Evolutionary conservation across 2,888 invertebrate genomes (phyloP), one percentile per base, ranked within the genome.

Genomic region (Drosophila prostipennis): DNA sequence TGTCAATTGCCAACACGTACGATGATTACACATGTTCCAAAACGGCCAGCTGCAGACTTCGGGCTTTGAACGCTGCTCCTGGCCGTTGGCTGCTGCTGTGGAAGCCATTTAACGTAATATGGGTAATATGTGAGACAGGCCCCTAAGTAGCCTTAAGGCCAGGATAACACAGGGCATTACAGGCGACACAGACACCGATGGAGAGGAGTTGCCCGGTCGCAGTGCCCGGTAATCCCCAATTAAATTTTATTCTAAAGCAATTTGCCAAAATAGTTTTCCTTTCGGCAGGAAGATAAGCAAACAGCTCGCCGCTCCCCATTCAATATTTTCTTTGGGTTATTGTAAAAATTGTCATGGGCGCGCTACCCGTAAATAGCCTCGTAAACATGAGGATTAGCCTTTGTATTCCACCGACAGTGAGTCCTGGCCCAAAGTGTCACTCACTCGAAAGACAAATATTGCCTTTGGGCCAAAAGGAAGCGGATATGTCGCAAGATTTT

Each of bases 191-290:
- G 39, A 56, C 63, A 57, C 60, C 54, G 13, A 48, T 8, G 59
- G 23, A 36, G 43, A 51, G 64, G 52, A 64, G 65, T 64, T 45
- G 26, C 65, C 52, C 57, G 32, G 13, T 51, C 32, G 16, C 42
- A 51, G 13, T 36, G 36, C 48, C 46, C 68, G 64, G 86, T 89
- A 90, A 89, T 89, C 89, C 90, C 79, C 90, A 89, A 89, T 89
- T 89, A 90, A 89, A 89, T 88, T 87, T 89, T 81, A 84, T 83
- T 89, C 82, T 84, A 89, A 90, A 89, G 89, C 80, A 82, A 90
- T 90, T 90, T 81, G 77, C 73, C 76, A 86, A 84, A 82, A 80
- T 80, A 87, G 87, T 79, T 87, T 87, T 87, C 79, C 64, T 70
- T 77, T 74, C 39, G 60, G 34, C 53, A 55, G 40, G 52, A 72